Percentiles rank a stretch among this genome's conserved stretches.
Conservation (phyloP, 2,113 vertebrate species). For the Addax nasomaculatus region DNA sequence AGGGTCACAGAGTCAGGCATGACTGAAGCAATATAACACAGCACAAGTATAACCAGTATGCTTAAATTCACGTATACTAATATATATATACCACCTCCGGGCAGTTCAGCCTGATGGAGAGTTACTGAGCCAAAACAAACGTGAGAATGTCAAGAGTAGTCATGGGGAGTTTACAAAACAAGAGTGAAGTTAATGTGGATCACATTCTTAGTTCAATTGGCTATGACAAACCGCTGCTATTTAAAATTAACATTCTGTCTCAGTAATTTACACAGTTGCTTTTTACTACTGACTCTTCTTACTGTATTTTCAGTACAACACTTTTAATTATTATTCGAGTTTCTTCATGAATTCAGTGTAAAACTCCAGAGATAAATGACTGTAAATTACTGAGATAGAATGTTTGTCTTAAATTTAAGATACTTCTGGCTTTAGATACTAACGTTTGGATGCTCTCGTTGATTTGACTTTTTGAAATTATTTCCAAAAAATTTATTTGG, state of each 20-base stretch:
- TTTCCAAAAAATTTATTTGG: background rate
- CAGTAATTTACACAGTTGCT: background rate
- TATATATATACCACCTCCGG: background rate
- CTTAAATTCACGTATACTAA: background rate
- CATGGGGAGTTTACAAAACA: background rate
- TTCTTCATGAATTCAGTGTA: constrained; percentile 9
- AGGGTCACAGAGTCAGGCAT: background rate
- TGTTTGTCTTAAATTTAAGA: background rate
- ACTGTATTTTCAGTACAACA: background rate
- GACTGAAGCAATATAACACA: background rate
- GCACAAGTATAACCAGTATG: background rate
- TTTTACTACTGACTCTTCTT: background rate
- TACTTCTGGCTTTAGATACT: background rate
- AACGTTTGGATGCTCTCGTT: background rate
- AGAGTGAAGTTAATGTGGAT: constrained; percentile 10
- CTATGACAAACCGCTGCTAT: background rate
- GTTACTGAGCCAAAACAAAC: background rate
- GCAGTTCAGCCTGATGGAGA: background rate
- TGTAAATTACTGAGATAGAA: background rate
- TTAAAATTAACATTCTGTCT: background rate
- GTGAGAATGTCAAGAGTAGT: constrained; percentile 14
- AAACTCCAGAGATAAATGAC: constrained; percentile 9
- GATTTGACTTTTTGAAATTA: constrained; percentile 20
- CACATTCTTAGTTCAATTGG: background rate
- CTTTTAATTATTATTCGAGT: background rate